Conservation (phyloP, 2,113 vertebrate genomes). For the Ictalurus punctatus region DNA sequence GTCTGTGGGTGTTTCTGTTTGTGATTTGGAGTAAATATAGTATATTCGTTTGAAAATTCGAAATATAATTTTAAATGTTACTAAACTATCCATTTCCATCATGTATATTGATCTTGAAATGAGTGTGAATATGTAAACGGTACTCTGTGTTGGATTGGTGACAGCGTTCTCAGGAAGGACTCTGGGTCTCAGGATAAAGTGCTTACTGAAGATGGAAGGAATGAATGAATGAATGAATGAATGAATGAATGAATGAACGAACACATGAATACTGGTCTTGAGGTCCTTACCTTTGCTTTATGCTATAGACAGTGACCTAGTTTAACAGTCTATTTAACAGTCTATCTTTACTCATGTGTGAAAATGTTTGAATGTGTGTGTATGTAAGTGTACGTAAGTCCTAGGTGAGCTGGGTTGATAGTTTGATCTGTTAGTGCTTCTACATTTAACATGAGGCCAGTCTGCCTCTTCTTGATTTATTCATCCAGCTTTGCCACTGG, state of each 20-base stretch:
- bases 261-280: background rate
- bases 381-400: background rate
- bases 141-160: background rate
- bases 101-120: background rate
- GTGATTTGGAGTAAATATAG: background rate
- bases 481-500: conserved; percentile 61
- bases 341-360: background rate
- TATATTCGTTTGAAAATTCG: background rate
- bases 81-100: too few relatives aligned
- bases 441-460: conserved; percentile 86
- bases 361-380: background rate
- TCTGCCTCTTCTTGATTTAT: conserved; percentile 70
- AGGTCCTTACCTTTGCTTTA: background rate
- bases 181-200: background rate
- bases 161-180: background rate
- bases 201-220: background rate
- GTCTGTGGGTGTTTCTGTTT: background rate
- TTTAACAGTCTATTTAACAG: background rate
- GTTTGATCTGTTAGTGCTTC: conserved; percentile 86
- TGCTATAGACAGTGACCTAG: background rate
- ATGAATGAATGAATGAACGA: background rate
- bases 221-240: background rate
- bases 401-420: conserved; percentile 78
- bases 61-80: background rate
- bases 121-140: background rate